phyloP scores from a whole-genome alignment of 2,113 vertebrate genomes.

The Osmerus mordax region DNA sequence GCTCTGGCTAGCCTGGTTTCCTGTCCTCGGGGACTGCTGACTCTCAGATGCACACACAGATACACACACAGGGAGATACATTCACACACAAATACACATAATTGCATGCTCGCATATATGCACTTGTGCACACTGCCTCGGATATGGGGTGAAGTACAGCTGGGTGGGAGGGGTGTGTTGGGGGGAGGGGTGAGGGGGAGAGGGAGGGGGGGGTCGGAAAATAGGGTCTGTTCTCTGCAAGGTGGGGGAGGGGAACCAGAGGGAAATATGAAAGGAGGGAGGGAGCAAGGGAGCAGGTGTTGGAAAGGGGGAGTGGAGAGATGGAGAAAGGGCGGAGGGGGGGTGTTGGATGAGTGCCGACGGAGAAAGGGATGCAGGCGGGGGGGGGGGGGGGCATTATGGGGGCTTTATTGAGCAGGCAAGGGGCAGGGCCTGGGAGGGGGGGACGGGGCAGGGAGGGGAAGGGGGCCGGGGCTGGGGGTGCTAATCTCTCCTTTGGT shows the following conservation, averaged over 20 bases:
- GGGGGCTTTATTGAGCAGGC: conserved; percentile 16
- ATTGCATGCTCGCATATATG: neutral
- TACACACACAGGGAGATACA: neutral
- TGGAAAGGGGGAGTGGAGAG: neutral
- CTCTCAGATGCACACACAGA: neutral
- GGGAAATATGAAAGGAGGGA: conserved; percentile 10
- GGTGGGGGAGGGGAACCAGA: conserved; percentile 26
- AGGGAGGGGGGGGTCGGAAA: no score
- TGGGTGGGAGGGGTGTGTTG: conserved; percentile 18
- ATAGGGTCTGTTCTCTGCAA: conserved; percentile 24
- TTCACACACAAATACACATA: conserved; percentile 16
- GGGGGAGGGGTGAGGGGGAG: neutral
- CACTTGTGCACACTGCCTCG: neutral
- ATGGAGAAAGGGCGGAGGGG: neutral
- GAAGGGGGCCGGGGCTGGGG: neutral
- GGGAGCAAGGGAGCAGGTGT: conserved; percentile 40
- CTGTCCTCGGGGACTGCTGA: neutral
- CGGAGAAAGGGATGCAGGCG: conserved; percentile 35
- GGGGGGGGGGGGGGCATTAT: conserved; percentile 34
- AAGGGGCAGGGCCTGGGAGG: neutral
- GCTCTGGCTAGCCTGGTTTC: neutral
- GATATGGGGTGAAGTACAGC: conserved; percentile 26
- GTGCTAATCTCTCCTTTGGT: conserved; percentile 9
- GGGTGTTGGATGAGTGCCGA: conserved; percentile 6
- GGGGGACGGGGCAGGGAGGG: neutral